Evolutionary conservation across 2,113 vertebrate genomes (phyloP).

Genomic region (Ctenodactylus gundi): DNA sequence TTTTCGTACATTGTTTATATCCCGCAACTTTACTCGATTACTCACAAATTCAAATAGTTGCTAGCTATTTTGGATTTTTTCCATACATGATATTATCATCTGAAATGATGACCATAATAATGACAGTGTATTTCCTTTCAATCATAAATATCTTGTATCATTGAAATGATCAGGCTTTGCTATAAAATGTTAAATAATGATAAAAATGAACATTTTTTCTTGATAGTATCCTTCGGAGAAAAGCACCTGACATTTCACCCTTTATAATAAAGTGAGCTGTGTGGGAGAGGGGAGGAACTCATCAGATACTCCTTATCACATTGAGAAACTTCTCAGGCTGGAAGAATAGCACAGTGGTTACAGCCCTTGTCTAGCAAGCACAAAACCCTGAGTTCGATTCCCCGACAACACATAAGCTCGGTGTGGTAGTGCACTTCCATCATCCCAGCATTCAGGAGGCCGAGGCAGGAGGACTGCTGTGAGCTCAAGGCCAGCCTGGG

Average conservation of each 20-base stretch:
- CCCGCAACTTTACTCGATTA: neutral
- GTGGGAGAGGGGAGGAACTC: neutral
- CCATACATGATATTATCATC: neutral
- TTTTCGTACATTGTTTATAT: neutral
- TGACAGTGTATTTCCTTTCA: neutral
- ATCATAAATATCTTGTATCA: neutral
- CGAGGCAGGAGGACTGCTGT: too few relatives aligned
- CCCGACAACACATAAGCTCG: too few relatives aligned
- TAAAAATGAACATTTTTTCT: neutral
- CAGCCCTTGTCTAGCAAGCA: too few relatives aligned
- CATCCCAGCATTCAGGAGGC: too few relatives aligned
- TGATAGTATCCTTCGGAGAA: neutral
- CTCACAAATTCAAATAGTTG: too few relatives aligned
- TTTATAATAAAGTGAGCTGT: neutral
- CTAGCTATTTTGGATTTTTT: too few relatives aligned
- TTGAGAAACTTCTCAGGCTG: neutral
- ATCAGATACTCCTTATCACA: neutral
- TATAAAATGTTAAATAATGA: neutral
- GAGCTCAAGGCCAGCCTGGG: too few relatives aligned
- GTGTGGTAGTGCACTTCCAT: too few relatives aligned
- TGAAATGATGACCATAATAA: neutral
- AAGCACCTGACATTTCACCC: neutral
- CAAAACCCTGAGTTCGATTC: too few relatives aligned
- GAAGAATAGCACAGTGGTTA: too few relatives aligned
- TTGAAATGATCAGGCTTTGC: neutral